A percentile compares a stretch with the other conserved stretches of the same genome.
Conservation (phyloP, 2,888 invertebrate species). For the Poecilus cupreus region DNA sequence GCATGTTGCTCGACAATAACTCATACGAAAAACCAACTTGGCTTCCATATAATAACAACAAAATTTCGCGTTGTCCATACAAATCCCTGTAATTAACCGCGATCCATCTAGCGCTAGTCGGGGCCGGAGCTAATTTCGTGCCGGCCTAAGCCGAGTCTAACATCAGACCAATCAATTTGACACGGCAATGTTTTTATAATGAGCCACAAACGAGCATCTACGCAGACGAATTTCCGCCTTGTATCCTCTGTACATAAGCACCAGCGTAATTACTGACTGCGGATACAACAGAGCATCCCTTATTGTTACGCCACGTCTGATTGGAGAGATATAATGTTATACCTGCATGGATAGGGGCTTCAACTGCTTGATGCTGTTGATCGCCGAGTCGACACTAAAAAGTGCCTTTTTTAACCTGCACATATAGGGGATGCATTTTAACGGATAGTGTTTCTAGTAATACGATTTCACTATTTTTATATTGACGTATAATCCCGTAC, state of each 20-base stretch:
- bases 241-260: not conserved
- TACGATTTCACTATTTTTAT: too few relatives aligned
- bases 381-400: too few relatives aligned
- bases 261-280: not conserved
- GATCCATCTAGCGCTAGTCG: conserved; percentile 17
- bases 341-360: too few relatives aligned
- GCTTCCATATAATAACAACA: conserved; percentile 35
- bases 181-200: conserved; percentile 51
- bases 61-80: conserved; percentile 29
- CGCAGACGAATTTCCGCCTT: not conserved
- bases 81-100: conserved; percentile 17
- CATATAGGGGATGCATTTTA: too few relatives aligned
- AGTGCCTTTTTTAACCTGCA: too few relatives aligned
- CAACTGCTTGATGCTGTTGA: too few relatives aligned
- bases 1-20: conserved; percentile 25
- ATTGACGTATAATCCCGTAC: too few relatives aligned
- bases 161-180: conserved; percentile 43
- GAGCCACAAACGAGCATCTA: conserved; percentile 31
- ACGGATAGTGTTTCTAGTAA: too few relatives aligned
- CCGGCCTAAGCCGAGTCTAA: not conserved
- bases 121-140: conserved; percentile 9
- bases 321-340: too few relatives aligned
- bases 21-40: conserved; percentile 33
- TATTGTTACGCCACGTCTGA: not conserved
- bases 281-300: not conserved